Conservation (phyloP, 2,797 vertebrate species). For the Malacoraja senta region DNA sequence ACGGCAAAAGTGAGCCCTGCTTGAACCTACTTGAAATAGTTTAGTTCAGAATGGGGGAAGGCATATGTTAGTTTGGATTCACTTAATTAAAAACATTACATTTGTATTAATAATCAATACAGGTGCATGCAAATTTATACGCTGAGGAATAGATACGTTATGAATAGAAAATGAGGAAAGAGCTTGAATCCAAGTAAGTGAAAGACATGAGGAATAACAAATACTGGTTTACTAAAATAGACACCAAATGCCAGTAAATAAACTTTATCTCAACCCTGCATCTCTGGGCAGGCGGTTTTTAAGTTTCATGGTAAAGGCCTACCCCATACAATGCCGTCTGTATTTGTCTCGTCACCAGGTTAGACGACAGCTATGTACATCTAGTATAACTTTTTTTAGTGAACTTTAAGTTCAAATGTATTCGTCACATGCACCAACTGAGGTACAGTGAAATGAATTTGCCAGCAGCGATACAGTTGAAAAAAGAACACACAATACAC, state of each 20-base stretch:
- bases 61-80: background rate
- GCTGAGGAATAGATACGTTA: background rate
- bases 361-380: background rate
- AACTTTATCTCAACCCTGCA: background rate
- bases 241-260: background rate
- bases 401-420: too few species aligned
- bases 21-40: background rate
- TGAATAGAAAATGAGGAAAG: background rate
- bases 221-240: too few species aligned
- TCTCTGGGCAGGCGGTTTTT: background rate
- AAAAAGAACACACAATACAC: too few species aligned
- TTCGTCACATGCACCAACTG: too few species aligned
- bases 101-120: background rate
- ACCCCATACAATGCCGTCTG: background rate
- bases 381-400: too few species aligned
- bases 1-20: background rate
- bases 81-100: background rate
- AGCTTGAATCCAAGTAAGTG: too few species aligned
- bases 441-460: too few species aligned
- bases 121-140: background rate
- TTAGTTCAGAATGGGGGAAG: background rate
- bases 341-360: background rate
- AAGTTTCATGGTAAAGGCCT: too few species aligned
- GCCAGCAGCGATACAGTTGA: too few species aligned
- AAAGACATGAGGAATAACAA: too few species aligned